Evolutionary conservation across 2,113 vertebrate species (phyloP), one percentile per base, ranked within the genome.

Genomic region (Colinus virginianus): DNA sequence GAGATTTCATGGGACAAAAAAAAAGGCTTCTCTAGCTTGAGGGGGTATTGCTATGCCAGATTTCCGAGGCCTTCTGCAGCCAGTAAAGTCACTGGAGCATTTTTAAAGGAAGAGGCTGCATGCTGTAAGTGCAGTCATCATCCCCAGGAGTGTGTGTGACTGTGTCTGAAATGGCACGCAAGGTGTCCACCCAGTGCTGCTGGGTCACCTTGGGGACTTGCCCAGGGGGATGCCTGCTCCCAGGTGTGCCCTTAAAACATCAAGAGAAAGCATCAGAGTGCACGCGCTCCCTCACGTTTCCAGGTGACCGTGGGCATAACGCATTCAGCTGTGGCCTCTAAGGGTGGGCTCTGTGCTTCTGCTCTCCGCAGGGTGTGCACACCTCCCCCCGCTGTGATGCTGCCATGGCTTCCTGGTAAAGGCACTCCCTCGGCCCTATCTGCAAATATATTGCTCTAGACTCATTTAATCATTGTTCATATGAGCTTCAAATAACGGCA

Each of bases 1-100:
- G 94, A 78, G 88, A 64, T 84, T 92, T 81, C 70, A 23, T 45
- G 62, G 94, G 96, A 84, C 86, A 88, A 83, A 83, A 67, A 23
- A 26, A 67, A 56, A 90, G 66, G n/a, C n/a, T 88, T 68, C 86
- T 93, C 30, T 93, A 64, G 88, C 94, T 94, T 12, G 62, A 92
- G 90, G 92, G 85, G 58, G 36, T 90, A 30, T 80, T 78, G 72
- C 74, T 90, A 49, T 64, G 86, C 77, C 80, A 56, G 86, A 56
- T 90, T 90, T 84, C 88, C 62, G 61, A 95, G 75, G 87, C 81
- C 42, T 45, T 53, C 78, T 91, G 22, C 82, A 91, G 79, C 90
- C 55, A 88, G 13, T 91, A 51, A 49, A 36, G n/a, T 85, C 79
- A 42, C 22, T 75, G 77, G 68, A 90, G 42, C 78, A 14, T 66